phyloP scores from a whole-genome alignment of 2,113 vertebrate species.

The Oryzias curvinotus region DNA sequence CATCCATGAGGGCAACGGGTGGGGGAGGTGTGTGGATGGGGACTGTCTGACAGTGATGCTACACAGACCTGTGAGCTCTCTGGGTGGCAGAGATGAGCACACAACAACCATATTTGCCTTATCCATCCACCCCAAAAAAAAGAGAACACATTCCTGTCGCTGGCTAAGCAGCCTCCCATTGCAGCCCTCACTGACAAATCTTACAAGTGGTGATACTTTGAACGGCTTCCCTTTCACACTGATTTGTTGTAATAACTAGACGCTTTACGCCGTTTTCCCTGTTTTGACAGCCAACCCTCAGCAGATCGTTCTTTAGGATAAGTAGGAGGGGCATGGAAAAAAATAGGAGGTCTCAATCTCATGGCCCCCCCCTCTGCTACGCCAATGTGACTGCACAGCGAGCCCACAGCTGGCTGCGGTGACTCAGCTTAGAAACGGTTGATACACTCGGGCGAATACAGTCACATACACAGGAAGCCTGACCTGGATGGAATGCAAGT shows the following conservation, averaged over 20 bases:
- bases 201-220: slow-evolving; percentile 21
- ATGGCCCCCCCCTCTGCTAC: slow-evolving; percentile 17
- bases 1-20: slow-evolving; percentile 51
- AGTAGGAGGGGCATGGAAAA: slow-evolving; percentile 33
- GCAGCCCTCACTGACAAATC: slow-evolving; percentile 48
- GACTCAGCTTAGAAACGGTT: slow-evolving; percentile 64
- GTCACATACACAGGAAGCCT: slow-evolving; percentile 40
- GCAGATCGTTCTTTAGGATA: slow-evolving; percentile 42
- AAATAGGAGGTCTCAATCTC: slow-evolving; percentile 42
- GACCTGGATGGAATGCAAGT: slow-evolving; percentile 59
- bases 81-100: slow-evolving; percentile 71
- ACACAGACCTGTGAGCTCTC: slow-evolving; percentile 60
- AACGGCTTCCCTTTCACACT: slow-evolving; percentile 37
- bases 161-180: slow-evolving; percentile 61
- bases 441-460: slow-evolving; percentile 34
- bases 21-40: slow-evolving; percentile 53
- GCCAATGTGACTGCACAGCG: slow-evolving; percentile 58
- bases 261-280: slow-evolving; percentile 36
- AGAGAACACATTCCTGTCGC: slow-evolving; percentile 68
- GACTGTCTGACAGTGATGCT: slow-evolving; percentile 66
- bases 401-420: slow-evolving; percentile 46
- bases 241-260: slow-evolving; percentile 25
- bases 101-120: slow-evolving; percentile 47
- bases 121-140: slow-evolving; percentile 41
- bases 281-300: slow-evolving; percentile 31